These are phyloP conservation scores for Erethizon dorsatum DNA, from an alignment of 2,797 vertebrate species.

Conservation along the genomic window DNA sequence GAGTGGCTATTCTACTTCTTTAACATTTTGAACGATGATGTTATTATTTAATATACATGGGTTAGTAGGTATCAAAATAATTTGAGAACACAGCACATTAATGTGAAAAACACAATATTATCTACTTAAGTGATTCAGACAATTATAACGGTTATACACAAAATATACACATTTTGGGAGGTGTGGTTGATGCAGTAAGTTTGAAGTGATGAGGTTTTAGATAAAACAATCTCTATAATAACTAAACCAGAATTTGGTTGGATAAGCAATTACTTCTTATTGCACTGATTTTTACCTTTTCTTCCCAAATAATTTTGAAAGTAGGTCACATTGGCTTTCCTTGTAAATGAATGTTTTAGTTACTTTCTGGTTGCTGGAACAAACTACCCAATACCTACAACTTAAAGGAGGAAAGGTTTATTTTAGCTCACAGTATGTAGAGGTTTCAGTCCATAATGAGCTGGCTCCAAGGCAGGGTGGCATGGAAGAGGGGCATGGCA, in stretches of 20 bases:
- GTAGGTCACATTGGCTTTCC: neutral
- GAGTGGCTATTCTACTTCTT: neutral
- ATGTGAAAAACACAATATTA: neutral
- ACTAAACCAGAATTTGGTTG: neutral
- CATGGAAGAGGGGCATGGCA: no score
- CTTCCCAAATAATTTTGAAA: neutral
- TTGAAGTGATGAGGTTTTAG: conserved; percentile 26
- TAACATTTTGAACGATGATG: neutral
- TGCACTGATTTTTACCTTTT: neutral
- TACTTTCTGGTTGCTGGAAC: no score
- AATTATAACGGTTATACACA: neutral
- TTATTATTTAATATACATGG: neutral
- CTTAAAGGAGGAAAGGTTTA: no score
- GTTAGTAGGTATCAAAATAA: neutral
- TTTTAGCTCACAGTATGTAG: no score
- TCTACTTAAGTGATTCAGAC: neutral
- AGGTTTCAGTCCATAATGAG: no score
- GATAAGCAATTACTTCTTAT: neutral
- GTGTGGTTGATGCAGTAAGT: neutral
- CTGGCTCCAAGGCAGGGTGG: no score
- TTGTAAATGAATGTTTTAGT: neutral
- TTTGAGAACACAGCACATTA: neutral
- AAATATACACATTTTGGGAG: neutral
- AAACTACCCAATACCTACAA: no score
- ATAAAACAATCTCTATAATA: neutral